Base-by-base conservation (phyloP, 2,888 invertebrate species). In the Acrocyrtus sp. region DNA sequence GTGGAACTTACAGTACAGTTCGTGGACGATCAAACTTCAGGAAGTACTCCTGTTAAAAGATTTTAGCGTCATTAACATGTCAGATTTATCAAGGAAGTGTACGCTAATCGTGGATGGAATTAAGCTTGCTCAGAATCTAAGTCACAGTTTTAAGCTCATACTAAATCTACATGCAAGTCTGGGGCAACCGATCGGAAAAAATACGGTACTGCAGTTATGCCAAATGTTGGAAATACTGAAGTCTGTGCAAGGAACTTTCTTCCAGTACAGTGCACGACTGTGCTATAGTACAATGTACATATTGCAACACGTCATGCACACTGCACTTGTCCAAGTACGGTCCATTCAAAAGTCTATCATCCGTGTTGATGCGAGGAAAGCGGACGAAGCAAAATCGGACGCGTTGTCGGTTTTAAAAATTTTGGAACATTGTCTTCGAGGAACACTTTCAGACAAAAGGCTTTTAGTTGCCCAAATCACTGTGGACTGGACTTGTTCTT, bases 211-310 rank as follows among this genome's bases (percentile, higher is more conserved):
- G 76, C 87, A 89, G 2, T 85, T 96, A 57, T 95, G 94, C 85
- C 90, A 91, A 82, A 87, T 95, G 24, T 87, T 94, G 65, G 94
- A 96, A 84, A 87, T 93, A 74, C 85, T 95, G 41, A 94, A 94
- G 85, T 88, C 90, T 29, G 87, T 96, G 76, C 90, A 91, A 82
- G 87, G 89, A 77, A 89, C 88, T 15, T 91, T 93, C 80, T 88
- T 89, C 63, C 86, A 90, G 43, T 89, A 93, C 83, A 87, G 89
- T 54, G 87, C 90, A 75, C 87, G 89, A 77, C 88, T 96, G 60
- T 88, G 91, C 21, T 90, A 91, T 82, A 89, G 92, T 12, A 87
- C 91, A 62, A 89, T 90, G 81, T 90, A 94, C 84, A 89, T 94
- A 51, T 85, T 91, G 17, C 95, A 96, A 82, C 92, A 94, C 85